A percentile compares a stretch with the other conserved stretches of the same genome.
phyloP scores from a whole-genome alignment of 2,888 invertebrate genomes.

The Marasmarcha lunaedactyla region DNA sequence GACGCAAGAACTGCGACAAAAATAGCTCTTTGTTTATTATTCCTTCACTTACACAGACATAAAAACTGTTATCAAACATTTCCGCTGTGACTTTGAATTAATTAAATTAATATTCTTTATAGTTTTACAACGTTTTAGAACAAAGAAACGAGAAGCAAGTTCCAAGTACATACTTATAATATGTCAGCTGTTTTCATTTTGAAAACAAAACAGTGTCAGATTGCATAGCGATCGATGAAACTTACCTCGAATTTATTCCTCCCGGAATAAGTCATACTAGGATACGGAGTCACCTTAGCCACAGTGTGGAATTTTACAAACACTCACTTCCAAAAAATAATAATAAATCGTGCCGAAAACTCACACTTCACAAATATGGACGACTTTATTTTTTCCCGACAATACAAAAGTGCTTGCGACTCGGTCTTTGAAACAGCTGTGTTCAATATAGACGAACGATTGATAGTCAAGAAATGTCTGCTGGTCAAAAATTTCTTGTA shows the following conservation, averaged over 20 bases:
- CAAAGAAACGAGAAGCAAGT: conserved; percentile 36
- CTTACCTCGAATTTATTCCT: conserved; percentile 76
- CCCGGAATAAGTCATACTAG: conserved; percentile 73
- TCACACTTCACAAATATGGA: conserved; percentile 1
- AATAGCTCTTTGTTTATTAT: conserved; percentile 10
- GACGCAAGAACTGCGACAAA: conserved; percentile 14
- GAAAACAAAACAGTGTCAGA: conserved; percentile 51
- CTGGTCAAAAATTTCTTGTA: too few relatives aligned
- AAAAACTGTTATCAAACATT: neutral
- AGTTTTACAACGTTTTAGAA: conserved; percentile 19
- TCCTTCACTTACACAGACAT: neutral
- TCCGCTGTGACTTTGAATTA: neutral
- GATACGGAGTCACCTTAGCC: conserved; percentile 63
- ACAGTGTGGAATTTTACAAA: conserved; percentile 44
- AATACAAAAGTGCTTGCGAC: neutral
- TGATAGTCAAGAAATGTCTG: too few relatives aligned
- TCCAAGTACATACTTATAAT: conserved; percentile 16
- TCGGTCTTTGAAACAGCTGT: neutral
- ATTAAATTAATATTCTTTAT: neutral
- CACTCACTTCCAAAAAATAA: conserved; percentile 22
- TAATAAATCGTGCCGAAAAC: conserved; percentile 7
- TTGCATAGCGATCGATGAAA: conserved; percentile 24
- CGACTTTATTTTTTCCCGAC: neutral
- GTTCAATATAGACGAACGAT: too few relatives aligned
- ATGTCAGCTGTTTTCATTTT: conserved; percentile 73